Base-by-base conservation (phyloP, 2,888 invertebrate genomes). In the Polymixis lichenea region DNA sequence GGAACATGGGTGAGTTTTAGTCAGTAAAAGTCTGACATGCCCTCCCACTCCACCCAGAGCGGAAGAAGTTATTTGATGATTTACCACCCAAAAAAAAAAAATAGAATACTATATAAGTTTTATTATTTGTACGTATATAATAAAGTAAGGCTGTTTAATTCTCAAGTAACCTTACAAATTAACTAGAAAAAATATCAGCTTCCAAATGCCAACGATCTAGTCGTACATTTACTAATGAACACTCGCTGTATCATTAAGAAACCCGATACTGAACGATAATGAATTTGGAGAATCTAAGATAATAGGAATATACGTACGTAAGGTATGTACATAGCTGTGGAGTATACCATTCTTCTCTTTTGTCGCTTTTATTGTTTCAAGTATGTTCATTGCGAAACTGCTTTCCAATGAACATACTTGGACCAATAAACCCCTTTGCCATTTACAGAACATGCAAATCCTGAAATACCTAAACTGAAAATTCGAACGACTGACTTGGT, bases 231-330 rank as follows among this genome's bases (percentile, higher is more conserved):
- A 43, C 81, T 74, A 80, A 70, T 74, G 61, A 66, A 22, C 46
- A 51, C 66, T 53, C 55, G n/a, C 11, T 38, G 75, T 62, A 66
- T 61, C 71, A 65, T 75, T 75, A 61, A 61, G 80, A 62, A 66
- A 78, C 51, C 49, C 25, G 55, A 78, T 71, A 61, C 61, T 8
- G 11, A 43, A 15, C 28, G 17, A 25, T 71, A 79, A 71, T 51
- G 65, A 79, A 71, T 28, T 3, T 15, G n/a, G 19, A 28, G 53
- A 65, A 53, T 76, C 77, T 65, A 22, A 51, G 58, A 78, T n/a
- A 58, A 53, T 22, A 77, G 32, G 22, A 77, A 58, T n/a, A 17
- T 15, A 49, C 2, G 2, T 15, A 3, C 38, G n/a, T 3, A 13
- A 6, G 28, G 11, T 28, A n/a, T 28, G 11, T 13, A 32, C 9